Evolutionary conservation across 2,888 invertebrate species (phyloP).

Genomic region (Tetragonula carbonaria): DNA sequence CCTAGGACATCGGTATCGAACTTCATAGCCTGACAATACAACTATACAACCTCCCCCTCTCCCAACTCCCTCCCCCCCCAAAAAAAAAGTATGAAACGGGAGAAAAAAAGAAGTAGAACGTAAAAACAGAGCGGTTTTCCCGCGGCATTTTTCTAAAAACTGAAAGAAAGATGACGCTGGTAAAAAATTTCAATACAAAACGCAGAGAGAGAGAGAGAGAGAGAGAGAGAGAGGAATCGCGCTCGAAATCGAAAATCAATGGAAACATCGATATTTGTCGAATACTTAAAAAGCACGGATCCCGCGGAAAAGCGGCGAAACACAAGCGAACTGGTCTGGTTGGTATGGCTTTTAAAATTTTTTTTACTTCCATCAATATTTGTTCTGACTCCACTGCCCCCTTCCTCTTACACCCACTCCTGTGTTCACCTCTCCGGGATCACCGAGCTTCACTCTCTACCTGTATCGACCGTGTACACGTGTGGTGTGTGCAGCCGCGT

Average conservation of each 20-base stretch:
- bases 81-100: background rate
- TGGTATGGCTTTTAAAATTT: slow-evolving; percentile 68
- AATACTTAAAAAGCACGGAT: slow-evolving; percentile 60
- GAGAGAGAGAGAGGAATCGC: background rate
- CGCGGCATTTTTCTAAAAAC: background rate
- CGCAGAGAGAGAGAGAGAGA: background rate
- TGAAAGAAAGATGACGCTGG: background rate
- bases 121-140: background rate
- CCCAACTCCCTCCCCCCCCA: too few species aligned
- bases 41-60: background rate
- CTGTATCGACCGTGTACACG: slow-evolving; percentile 59
- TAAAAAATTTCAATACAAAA: slow-evolving; percentile 7
- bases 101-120: background rate
- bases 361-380: slow-evolving; percentile 71
- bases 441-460: slow-evolving; percentile 54
- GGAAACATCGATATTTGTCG: slow-evolving; percentile 55
- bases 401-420: slow-evolving; percentile 22
- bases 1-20: background rate
- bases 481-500: slow-evolving; percentile 54
- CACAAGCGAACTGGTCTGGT: background rate
- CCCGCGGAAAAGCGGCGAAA: slow-evolving; percentile 55
- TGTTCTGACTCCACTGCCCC: slow-evolving; percentile 48
- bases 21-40: background rate
- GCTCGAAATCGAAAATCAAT: slow-evolving; percentile 25
- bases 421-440: slow-evolving; percentile 32